Conservation (phyloP, 2,888 invertebrate genomes). For the Lordiphosa fenestrarum region DNA sequence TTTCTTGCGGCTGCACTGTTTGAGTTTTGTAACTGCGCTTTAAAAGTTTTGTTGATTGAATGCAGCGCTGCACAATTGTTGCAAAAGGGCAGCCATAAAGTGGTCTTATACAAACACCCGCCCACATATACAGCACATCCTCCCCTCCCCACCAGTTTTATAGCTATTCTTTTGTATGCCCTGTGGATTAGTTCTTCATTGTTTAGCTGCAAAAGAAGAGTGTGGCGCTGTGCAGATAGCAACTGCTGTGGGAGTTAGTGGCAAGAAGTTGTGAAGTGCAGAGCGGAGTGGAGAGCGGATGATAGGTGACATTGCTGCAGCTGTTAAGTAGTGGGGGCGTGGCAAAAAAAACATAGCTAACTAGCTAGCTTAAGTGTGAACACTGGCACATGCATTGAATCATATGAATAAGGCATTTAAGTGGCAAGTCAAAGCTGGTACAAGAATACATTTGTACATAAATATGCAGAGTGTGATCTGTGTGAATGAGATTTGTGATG, state of each 20-base stretch:
- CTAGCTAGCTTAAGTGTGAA: too few relatives aligned
- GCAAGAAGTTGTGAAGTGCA: too few relatives aligned
- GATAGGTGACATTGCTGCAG: too few relatives aligned
- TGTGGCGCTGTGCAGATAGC: conserved; percentile 66
- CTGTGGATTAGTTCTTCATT: conserved; percentile 72
- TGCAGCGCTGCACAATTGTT: conserved; percentile 72
- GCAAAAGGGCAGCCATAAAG: conserved; percentile 72
- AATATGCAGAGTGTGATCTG: too few relatives aligned
- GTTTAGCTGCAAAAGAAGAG: conserved; percentile 57
- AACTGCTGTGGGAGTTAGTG: background rate
- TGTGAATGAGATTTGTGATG: too few relatives aligned
- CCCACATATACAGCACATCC: background rate
- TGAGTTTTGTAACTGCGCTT: conserved; percentile 71
- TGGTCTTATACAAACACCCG: conserved; percentile 52
- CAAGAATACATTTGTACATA: too few relatives aligned
- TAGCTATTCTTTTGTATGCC: conserved; percentile 72
- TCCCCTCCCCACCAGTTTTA: conserved; percentile 55
- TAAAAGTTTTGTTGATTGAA: conserved; percentile 71
- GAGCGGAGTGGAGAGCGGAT: too few relatives aligned
- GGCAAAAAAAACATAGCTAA: too few relatives aligned
- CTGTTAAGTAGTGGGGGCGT: too few relatives aligned
- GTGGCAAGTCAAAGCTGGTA: too few relatives aligned
- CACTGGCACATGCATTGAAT: too few relatives aligned
- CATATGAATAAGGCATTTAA: too few relatives aligned
- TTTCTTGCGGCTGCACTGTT: conserved; percentile 9